Base-by-base conservation (phyloP, 2,888 invertebrate species). In the Epiblema foenella region DNA sequence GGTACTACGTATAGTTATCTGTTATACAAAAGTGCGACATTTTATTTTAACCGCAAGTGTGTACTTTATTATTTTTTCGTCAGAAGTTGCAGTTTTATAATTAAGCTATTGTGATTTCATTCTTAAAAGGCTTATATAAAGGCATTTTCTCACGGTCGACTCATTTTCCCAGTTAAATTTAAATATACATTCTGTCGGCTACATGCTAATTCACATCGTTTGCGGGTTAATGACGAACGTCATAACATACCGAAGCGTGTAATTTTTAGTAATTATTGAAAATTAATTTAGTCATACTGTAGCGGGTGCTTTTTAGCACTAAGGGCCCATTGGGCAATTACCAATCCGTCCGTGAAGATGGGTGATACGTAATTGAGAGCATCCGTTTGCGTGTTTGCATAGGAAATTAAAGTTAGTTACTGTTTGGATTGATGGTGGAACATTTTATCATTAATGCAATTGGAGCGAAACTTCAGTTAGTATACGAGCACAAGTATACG, bases 181-280 rank as follows among this genome's bases (percentile, higher is more conserved):
- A 71, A 71, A 67, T 67, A 62, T 24, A 58, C 65, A 51, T 17
- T 66, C 65, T 56, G 71, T 39, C 42, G 66, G 37, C 60, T 62
- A 56, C 62, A 71, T 67, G 71, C 71, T 67, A 70, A 70, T 71
- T 71, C 67, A 57, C 71, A 71, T 71, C 66, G 71, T 71, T 67
- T 67, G 62, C 71, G 24, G 71, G 66, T 71, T 71, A 71, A 71
- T 71, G 71, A 67, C 67, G 71, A 66, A 67, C 71, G 57, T 71
- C 71, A 71, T 71, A 66, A 71, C 62, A 71, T 67, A 66, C 39
- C 24, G 49, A 57, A 71, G 71, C 56, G 20, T 71, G 67, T 71
- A 67, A 71, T 71, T 71, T 62, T 37, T 70, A 56, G 42, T 71
- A 67, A 71, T 67, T 67, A 67, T 39, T 57, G 71, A 62, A 71